A percentile compares a stretch with the other conserved stretches of the same genome.
Evolutionary conservation across 1,140 invertebrate species (phyloP).

Genomic region (Orussus abietinus): DNA sequence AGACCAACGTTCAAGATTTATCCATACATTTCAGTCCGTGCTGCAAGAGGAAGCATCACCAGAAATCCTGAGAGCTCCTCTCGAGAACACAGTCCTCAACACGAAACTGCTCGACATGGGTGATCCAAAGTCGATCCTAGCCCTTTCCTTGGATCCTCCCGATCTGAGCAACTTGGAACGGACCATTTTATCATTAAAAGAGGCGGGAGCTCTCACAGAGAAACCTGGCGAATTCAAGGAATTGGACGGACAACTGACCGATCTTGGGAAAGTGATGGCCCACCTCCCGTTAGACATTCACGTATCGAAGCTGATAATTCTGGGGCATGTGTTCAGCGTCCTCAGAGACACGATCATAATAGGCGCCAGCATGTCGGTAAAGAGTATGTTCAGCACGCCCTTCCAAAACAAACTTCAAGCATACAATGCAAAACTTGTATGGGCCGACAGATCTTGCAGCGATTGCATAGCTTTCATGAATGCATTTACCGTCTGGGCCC

Average conservation of each 20-base stretch:
- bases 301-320: conserved; percentile 78
- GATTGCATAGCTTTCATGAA: conserved; percentile 81
- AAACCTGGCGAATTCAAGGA: conserved; percentile 49
- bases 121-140: conserved; percentile 77
- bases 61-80: conserved; percentile 76
- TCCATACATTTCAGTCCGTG: conserved; percentile 43
- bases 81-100: conserved; percentile 80
- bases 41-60: conserved; percentile 61
- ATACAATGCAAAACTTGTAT: conserved; percentile 75
- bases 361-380: conserved; percentile 77
- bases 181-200: conserved; percentile 82
- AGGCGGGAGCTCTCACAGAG: conserved; percentile 68
- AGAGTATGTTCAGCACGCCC: conserved; percentile 74
- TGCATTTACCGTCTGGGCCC: conserved; percentile 66
- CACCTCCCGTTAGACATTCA: conserved; percentile 78
- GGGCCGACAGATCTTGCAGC: conserved; percentile 77
- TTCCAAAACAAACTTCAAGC: conserved; percentile 68
- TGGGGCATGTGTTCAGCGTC: conserved; percentile 84
- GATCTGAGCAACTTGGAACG: conserved; percentile 74
- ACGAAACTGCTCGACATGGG: conserved; percentile 82
- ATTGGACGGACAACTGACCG: conserved; percentile 86
- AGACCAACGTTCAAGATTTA: too few relatives aligned
- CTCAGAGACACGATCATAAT: conserved; percentile 85
- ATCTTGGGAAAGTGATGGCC: conserved; percentile 80
- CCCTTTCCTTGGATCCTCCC: conserved; percentile 83